Conservation (phyloP, 2,888 invertebrate species). For the Epinotia ramella region DNA sequence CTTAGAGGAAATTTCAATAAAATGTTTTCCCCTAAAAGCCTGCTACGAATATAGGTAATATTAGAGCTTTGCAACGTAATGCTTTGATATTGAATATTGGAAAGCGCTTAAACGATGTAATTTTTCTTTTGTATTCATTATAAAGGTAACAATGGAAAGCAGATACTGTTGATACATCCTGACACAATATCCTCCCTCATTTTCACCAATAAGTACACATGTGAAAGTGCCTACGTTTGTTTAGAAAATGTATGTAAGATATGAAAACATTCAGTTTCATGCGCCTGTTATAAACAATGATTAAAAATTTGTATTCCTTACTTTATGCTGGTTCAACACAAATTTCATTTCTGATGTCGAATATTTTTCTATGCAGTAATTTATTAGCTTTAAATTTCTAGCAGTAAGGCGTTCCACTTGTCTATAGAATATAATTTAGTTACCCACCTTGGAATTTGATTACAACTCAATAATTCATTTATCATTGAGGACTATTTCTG, state of each 20-base stretch:
- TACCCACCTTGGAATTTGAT: neutral
- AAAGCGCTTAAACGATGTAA: constrained; percentile 8
- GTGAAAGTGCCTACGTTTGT: neutral
- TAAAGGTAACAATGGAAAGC: constrained; percentile 9
- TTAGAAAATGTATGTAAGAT: neutral
- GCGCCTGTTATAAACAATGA: constrained; percentile 4
- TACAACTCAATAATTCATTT: neutral
- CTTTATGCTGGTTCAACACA: constrained; percentile 24
- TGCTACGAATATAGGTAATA: neutral
- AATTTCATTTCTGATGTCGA: constrained; percentile 9
- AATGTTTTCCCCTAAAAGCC: constrained; percentile 10
- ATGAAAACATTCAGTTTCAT: neutral
- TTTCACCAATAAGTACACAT: neutral
- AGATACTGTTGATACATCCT: constrained; percentile 13
- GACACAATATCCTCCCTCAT: neutral
- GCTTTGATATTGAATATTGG: constrained; percentile 24
- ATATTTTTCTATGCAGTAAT: neutral
- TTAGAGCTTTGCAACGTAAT: neutral
- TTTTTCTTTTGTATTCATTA: constrained; percentile 26
- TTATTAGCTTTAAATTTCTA: neutral
- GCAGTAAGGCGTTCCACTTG: neutral
- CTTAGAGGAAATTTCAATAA: neutral
- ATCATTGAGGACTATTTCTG: neutral
- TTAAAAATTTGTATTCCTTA: constrained; percentile 29
- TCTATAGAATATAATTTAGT: neutral